These are phyloP conservation scores for Teleogryllus oceanicus DNA, from an alignment of 2,888 invertebrate species.

Conservation along the genomic window DNA sequence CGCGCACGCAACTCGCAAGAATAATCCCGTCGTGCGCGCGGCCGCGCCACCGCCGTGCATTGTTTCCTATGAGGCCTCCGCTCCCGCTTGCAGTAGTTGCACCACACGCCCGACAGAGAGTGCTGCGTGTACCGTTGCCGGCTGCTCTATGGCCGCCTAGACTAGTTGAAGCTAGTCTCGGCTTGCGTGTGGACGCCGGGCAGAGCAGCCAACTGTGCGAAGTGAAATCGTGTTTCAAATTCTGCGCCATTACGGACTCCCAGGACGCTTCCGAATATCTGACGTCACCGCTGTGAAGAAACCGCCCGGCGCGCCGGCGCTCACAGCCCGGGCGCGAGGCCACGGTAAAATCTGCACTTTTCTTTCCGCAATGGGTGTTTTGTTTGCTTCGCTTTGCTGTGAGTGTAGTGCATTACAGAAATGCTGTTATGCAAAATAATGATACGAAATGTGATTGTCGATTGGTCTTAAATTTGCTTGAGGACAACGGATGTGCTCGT, in stretches of 20 bases:
- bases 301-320: neutral
- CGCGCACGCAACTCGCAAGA: neutral
- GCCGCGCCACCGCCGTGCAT: neutral
- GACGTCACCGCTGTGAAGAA: conserved; percentile 18
- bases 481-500: too few species aligned
- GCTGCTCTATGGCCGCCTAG: conserved; percentile 8
- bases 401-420: too few species aligned
- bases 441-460: too few species aligned
- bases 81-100: neutral
- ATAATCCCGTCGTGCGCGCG: neutral
- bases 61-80: neutral
- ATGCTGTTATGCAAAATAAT: too few species aligned
- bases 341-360: neutral
- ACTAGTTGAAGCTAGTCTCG: conserved; percentile 18
- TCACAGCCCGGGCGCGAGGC: neutral
- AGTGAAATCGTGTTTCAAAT: conserved; percentile 18
- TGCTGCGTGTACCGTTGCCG: conserved; percentile 7
- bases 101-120: neutral
- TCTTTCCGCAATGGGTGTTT: neutral
- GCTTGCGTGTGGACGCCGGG: conserved; percentile 1
- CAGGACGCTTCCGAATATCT: conserved; percentile 2
- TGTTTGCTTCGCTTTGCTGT: neutral
- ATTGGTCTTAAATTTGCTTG: too few species aligned
- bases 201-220: conserved; percentile 18
- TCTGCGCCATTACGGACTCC: neutral